phyloP scores from a whole-genome alignment of 2,888 invertebrate genomes.

The Punctoribates punctum region DNA sequence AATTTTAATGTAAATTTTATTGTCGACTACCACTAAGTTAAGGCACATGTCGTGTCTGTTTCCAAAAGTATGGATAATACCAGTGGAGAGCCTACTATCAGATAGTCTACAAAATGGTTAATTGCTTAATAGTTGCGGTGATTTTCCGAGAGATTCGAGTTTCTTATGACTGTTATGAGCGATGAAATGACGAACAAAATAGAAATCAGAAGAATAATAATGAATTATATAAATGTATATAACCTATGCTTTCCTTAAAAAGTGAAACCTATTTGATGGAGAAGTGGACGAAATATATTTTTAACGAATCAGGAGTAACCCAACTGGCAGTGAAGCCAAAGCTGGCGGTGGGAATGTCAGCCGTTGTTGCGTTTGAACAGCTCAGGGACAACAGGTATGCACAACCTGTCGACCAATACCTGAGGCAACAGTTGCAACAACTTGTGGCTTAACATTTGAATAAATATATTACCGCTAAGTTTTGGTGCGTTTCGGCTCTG shows the following conservation, averaged over 20 bases:
- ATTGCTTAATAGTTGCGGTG: no score
- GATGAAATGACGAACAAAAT: no score
- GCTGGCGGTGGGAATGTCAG: conserved; percentile 10
- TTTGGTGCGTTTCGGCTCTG: background rate
- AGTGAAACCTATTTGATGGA: conserved; percentile 7
- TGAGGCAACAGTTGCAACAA: background rate
- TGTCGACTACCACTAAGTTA: no score
- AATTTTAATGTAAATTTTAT: no score
- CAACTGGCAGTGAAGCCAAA: background rate
- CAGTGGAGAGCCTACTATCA: no score
- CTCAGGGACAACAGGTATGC: conserved; percentile 27
- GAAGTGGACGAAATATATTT: background rate
- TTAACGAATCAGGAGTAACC: conserved; percentile 10
- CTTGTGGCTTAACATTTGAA: conserved; percentile 4
- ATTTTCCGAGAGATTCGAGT: no score
- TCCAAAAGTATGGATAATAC: no score
- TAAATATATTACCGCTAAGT: conserved; percentile 17
- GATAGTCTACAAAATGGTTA: no score
- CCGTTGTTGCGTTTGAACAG: background rate
- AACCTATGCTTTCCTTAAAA: conserved; percentile 2
- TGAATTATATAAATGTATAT: background rate
- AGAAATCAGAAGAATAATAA: no score
- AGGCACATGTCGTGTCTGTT: no score
- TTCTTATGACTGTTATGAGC: no score
- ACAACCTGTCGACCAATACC: conserved; percentile 27